A percentile compares a stretch with the other conserved stretches of the same genome.
These are phyloP conservation scores for Larimichthys crocea DNA, from an alignment of 2,113 vertebrate genomes.

Conservation along the genomic window DNA sequence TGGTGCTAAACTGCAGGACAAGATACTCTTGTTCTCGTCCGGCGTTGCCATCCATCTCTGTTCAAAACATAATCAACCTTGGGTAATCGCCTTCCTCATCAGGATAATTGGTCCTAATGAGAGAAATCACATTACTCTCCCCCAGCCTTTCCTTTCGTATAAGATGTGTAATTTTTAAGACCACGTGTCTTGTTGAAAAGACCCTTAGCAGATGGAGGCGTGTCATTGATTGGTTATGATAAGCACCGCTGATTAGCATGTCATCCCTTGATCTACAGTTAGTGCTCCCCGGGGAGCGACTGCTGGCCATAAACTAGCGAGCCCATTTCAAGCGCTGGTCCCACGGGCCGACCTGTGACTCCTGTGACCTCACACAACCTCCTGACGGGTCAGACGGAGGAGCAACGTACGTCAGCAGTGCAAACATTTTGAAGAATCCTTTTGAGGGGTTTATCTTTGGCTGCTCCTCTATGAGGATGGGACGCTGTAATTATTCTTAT, in stretches of 20 bases:
- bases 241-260: conserved; percentile 64
- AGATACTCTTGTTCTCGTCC: background rate
- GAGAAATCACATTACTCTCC: conserved; percentile 45
- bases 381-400: conserved; percentile 23
- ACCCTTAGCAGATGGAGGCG: conserved; percentile 28
- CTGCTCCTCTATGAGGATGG: conserved; percentile 13
- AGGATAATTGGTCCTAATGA: conserved; percentile 50
- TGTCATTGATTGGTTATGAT: conserved; percentile 71
- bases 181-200: conserved; percentile 14
- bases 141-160: conserved; percentile 38
- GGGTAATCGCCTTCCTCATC: conserved; percentile 38
- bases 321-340: conserved; percentile 6
- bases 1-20: background rate
- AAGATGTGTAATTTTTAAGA: conserved; percentile 24
- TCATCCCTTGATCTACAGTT: conserved; percentile 64
- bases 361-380: conserved; percentile 44
- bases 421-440: conserved; percentile 20
- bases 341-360: conserved; percentile 30
- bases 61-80: conserved; percentile 33
- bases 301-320: conserved; percentile 26
- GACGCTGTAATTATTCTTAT: conserved; percentile 56
- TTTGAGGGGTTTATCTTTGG: conserved; percentile 9
- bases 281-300: conserved; percentile 43
- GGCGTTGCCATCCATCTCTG: conserved; percentile 15
- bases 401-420: conserved; percentile 30